Conservation (phyloP, 2,888 invertebrate species). For the Ormyrus labotus region DNA sequence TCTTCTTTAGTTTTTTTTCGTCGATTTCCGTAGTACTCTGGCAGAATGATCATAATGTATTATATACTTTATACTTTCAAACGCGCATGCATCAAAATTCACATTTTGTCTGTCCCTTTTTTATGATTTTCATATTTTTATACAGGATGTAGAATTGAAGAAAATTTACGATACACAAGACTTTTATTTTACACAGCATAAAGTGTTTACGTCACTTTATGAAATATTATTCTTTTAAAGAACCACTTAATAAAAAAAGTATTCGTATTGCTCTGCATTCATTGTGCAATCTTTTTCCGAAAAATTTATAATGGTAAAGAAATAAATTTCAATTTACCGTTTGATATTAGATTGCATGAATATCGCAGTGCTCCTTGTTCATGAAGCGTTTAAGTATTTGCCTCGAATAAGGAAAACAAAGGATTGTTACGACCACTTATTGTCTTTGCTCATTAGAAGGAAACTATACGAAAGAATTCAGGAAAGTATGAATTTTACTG, state of each 20-base stretch:
- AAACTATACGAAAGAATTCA: constrained; percentile 10
- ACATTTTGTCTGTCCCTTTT: constrained; percentile 20
- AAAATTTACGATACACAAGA: constrained; percentile 26
- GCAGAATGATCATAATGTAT: constrained; percentile 23
- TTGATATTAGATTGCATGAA: not conserved
- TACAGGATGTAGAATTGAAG: constrained; percentile 24
- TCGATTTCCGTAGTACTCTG: constrained; percentile 1
- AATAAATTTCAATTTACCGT: constrained; percentile 11
- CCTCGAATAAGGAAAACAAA: constrained; percentile 30
- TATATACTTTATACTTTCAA: constrained; percentile 19
- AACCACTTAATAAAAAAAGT: constrained; percentile 28
- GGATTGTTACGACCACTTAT: constrained; percentile 30
- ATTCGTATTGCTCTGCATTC: constrained; percentile 2
- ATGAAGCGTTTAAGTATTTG: constrained; percentile 12
- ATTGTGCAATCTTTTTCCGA: not conserved
- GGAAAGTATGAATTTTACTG: not conserved
- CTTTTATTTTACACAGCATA: constrained; percentile 7
- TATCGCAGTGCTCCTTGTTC: not conserved
- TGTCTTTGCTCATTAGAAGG: constrained; percentile 24
- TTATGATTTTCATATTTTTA: constrained; percentile 36
- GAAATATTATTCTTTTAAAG: constrained; percentile 16
- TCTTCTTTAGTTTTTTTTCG: constrained; percentile 12
- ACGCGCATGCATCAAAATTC: constrained; percentile 23
- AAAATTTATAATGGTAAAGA: not conserved
- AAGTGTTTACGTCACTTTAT: constrained; percentile 30